phyloP scores from a whole-genome alignment of 2,113 vertebrate species.

The Prionailurus bengalensis region DNA sequence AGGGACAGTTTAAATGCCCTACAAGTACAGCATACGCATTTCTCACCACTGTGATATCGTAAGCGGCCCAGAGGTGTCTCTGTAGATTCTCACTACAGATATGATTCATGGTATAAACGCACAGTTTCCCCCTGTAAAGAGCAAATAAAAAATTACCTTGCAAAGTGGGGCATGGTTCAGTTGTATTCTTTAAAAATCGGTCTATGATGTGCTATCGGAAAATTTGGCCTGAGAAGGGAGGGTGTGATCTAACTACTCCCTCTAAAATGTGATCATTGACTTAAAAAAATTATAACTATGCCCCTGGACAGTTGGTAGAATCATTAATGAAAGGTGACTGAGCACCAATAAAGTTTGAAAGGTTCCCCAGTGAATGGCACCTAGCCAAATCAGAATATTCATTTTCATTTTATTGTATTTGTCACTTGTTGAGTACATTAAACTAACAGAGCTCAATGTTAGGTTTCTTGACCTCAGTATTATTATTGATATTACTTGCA shows the following conservation, averaged over 20 bases:
- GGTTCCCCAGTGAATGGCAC: neutral
- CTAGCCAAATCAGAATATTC: neutral
- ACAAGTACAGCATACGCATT: neutral
- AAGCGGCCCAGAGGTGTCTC: neutral
- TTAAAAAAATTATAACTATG: conserved; percentile 63
- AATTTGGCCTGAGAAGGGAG: conserved; percentile 29
- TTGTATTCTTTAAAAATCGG: conserved; percentile 26
- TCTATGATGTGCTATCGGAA: conserved; percentile 66
- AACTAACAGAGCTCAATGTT: conserved; percentile 49
- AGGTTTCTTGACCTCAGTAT: neutral
- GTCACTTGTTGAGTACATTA: neutral
- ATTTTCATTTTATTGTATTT: conserved; percentile 54
- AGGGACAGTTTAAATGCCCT: neutral
- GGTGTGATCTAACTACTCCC: conserved; percentile 29
- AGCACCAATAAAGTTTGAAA: conserved; percentile 43
- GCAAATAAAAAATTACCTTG: neutral
- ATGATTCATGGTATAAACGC: neutral
- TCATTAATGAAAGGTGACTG: conserved; percentile 71
- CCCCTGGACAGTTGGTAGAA: conserved; percentile 69
- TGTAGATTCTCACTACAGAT: neutral
- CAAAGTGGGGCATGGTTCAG: neutral
- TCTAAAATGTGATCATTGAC: conserved; percentile 69
- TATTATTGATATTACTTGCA: neutral
- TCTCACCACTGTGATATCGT: neutral
- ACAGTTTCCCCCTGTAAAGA: neutral